Evolutionary conservation across 2,113 vertebrate species (phyloP), one percentile per base, ranked within the genome.

Genomic region (Lepisosteus oculatus): DNA sequence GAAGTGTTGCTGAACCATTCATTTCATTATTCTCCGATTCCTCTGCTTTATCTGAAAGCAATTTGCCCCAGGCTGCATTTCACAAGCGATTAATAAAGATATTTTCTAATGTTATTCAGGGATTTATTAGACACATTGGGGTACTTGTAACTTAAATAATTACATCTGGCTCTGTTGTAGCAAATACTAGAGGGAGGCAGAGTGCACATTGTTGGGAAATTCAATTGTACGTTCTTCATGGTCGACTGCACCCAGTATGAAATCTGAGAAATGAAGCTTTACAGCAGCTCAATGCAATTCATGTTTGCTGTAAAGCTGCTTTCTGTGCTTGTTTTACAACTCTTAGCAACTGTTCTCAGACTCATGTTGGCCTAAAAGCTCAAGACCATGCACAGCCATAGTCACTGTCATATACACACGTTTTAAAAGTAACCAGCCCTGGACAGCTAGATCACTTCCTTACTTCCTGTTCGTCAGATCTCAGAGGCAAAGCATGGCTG

Each of bases 21-120:
- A 64, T 82, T 74, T 79, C 73, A 86, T 85, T 81, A 79, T 82
- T 80, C 77, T 76, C 71, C 79, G 76, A 79, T 72, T 69, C 47
- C 61, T 72, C 69, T 76, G 78, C 29, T 70, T 71, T 74, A 43
- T 17, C 78, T 73, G 82, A 73, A 69, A 77, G 79, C 74, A 67
- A 59, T 55, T 55, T 45, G 74, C 79, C 80, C 72, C 61, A 72
- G 83, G 81, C 76, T 75, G 68, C 76, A 71, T 80, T 15, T 72
- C 76, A 65, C 80, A 78, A 76, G 70, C 59, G 47, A 67, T 74
- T 82, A 81, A 84, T 83, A 83, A 85, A 85, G 80, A 79, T 72
- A 79, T 72, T 76, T 72, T 29, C 64, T 64, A 47, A 62, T 70
- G 72, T 65, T 79, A 81, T 84, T 78, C 43, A 72, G 63, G 57